Percentiles rank a stretch among this genome's conserved stretches.
Evolutionary conservation across 1,140 invertebrate genomes (phyloP).

Genomic region (Drosophila athabasca): DNA sequence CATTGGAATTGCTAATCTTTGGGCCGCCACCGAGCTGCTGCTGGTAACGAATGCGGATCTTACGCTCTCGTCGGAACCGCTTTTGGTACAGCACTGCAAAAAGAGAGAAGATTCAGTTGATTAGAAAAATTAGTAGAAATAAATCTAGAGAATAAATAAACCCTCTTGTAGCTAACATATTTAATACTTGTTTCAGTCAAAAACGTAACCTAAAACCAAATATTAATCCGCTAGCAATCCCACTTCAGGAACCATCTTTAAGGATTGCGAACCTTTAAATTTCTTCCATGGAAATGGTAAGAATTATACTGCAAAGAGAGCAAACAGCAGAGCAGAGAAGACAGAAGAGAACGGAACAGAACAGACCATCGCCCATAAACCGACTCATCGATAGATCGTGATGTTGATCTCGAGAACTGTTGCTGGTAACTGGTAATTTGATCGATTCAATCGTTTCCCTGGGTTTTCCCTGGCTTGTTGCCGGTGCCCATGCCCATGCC

Average conservation of each 20-base stretch:
- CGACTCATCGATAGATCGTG: conserved; percentile 42
- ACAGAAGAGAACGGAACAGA: conserved; percentile 11
- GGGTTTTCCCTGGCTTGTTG: not conserved
- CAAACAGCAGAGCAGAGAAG: conserved; percentile 6
- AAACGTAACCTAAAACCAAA: not conserved
- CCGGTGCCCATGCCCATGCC: conserved; percentile 5
- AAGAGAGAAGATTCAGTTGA: no score
- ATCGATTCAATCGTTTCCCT: conserved; percentile 47
- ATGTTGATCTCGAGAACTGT: conserved; percentile 28
- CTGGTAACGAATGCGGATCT: conserved; percentile 91
- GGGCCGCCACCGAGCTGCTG: conserved; percentile 90
- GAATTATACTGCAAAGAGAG: not conserved
- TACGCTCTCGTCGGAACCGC: conserved; percentile 92
- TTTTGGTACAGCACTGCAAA: conserved; percentile 93
- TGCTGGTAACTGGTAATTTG: conserved; percentile 55
- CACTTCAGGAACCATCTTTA: conserved; percentile 1
- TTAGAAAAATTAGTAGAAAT: not conserved
- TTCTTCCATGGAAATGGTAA: conserved; percentile 25
- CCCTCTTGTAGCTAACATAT: not conserved
- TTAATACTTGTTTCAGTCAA: no score
- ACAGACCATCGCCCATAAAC: conserved; percentile 23
- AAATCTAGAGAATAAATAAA: not conserved
- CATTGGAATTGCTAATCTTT: conserved; percentile 48
- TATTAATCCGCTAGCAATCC: conserved; percentile 3
- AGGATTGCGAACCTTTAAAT: conserved; percentile 9